Base-by-base conservation (phyloP, 2,888 invertebrate genomes). In the Philopedon plagiatum region DNA sequence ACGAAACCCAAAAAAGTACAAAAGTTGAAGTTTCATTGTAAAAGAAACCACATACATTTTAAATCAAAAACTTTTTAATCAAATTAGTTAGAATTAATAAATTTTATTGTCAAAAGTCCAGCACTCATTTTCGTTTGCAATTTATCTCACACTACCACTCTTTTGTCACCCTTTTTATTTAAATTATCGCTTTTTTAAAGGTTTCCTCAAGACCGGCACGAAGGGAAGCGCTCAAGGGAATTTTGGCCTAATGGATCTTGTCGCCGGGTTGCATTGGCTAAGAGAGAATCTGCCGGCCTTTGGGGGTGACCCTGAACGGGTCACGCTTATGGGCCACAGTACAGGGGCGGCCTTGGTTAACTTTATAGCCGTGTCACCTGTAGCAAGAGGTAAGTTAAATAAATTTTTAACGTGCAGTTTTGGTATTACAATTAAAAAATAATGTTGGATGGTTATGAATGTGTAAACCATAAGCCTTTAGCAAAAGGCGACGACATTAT, bases 261-360 rank as follows among this genome's bases (percentile, higher is more conserved):
- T 97, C 73, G 98, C 98, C 19, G 98, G 98, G 13, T 89, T 99
- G 64, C 97, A 98, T 84, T 99, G 99, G 98, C 90, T 99, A 67
- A 91, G 95, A 81, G 96, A 97, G 85, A 98, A 99, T 86, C 90
- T 99, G 71, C 95, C 93, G 2, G 94, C 95, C 1, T 99, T 99
- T 84, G 97, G 97, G 19, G 99, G 99, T 15, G 96, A 99, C 87
- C 94, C 97, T 4, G 92, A 94, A 83, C 90, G 94, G 77, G 94
- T 99, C 73, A 98, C 98, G 0, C 87, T 99, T 75, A 92, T 99
- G 89, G 98, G 99, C 1, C 98, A 99, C 85, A 96, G 97, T 26
- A 96, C 97, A 26, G 99, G 99, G 5, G 99, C 98, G 8, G 96
- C 98, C 1, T 90, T 98, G 60, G 97, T 98, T 78, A 98, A 99